Percentiles rank a stretch among this genome's conserved stretches.
phyloP scores from a whole-genome alignment of 1,140 invertebrate genomes.

The Drosophila micromelanica region DNA sequence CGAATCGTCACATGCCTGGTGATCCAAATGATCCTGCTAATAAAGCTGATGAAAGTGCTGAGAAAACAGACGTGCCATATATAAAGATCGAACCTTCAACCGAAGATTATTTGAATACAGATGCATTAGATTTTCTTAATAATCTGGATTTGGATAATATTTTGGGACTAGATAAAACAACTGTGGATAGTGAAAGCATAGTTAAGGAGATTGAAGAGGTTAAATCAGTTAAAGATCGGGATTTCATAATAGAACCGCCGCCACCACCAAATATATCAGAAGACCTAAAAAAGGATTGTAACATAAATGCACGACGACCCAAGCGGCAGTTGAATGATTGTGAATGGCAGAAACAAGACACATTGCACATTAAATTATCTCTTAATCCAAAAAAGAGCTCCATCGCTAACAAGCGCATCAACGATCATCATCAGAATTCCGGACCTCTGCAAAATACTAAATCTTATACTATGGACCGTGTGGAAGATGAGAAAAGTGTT shows the following conservation, averaged over 20 bases:
- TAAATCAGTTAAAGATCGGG: background rate
- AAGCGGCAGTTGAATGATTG: background rate
- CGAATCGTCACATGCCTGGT: slow-evolving; percentile 19
- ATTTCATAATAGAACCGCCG: background rate
- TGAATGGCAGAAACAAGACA: too few relatives aligned
- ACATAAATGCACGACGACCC: background rate
- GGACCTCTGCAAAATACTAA: background rate
- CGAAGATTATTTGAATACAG: background rate
- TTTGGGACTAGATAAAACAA: background rate
- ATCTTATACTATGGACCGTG: background rate
- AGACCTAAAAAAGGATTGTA: background rate
- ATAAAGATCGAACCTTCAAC: background rate
- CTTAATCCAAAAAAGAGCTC: background rate
- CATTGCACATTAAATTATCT: background rate
- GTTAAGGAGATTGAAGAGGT: background rate
- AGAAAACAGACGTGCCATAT: background rate
- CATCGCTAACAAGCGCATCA: background rate
- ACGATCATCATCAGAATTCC: background rate
- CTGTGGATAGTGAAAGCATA: background rate
- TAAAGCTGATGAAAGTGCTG: background rate
- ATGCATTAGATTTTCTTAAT: background rate
- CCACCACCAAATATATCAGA: background rate
- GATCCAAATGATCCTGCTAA: background rate
- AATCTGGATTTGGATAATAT: slow-evolving; percentile 11
- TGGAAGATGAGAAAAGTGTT: background rate